phyloP scores from a whole-genome alignment of 1,140 invertebrate species.

The Galendromus occidentalis region DNA sequence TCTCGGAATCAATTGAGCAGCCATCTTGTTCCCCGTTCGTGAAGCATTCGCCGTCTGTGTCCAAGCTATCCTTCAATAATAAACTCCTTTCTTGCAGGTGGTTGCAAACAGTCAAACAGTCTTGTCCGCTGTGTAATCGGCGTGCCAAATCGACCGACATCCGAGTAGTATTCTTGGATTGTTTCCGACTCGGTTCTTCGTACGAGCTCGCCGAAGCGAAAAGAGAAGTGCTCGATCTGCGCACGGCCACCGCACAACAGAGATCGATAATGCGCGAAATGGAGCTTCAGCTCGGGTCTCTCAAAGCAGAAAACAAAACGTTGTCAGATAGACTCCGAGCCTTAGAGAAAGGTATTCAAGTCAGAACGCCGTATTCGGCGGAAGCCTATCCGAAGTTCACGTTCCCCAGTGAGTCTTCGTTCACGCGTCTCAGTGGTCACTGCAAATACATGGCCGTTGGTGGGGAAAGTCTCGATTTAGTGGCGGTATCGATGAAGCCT shows the following conservation, averaged over 20 bases:
- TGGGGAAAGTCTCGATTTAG: background rate
- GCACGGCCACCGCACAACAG: background rate
- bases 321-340: background rate
- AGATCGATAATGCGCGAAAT: background rate
- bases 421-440: background rate
- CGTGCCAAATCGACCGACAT: background rate
- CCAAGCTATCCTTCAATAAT: background rate
- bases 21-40: no score
- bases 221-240: background rate
- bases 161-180: conserved; percentile 1
- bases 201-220: background rate
- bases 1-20: no score
- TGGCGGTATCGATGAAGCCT: background rate
- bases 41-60: no score
- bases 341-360: background rate
- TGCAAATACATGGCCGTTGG: background rate
- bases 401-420: background rate
- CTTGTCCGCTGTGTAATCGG: background rate
- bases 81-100: background rate
- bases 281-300: background rate
- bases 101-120: background rate
- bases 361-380: no score
- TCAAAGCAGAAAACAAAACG: background rate
- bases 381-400: no score
- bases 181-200: background rate